phyloP scores from a whole-genome alignment of 1,140 invertebrate species.

The Theocolax elegans region DNA sequence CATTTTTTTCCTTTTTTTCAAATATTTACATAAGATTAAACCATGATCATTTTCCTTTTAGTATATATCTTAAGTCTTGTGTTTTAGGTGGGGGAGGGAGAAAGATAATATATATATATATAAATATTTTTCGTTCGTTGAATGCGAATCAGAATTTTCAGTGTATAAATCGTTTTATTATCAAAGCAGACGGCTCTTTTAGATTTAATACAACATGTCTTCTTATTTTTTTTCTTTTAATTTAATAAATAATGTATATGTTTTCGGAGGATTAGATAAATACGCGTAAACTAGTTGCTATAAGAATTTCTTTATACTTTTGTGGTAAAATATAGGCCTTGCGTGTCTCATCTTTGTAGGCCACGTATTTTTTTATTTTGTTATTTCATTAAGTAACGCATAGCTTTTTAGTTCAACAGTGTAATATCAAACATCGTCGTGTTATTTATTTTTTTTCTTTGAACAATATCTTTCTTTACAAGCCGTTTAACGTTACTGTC shows the following conservation, averaged over 20 bases:
- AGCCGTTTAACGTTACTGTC: slow-evolving; percentile 1
- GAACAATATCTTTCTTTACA: slow-evolving; percentile 15
- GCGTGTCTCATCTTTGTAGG: slow-evolving; percentile 49
- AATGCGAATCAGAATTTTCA: slow-evolving; percentile 5
- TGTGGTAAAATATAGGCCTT: slow-evolving; percentile 62
- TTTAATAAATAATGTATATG: slow-evolving; percentile 60
- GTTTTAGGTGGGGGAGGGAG: not conserved
- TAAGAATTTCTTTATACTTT: slow-evolving; percentile 62
- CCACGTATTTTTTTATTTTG: slow-evolving; percentile 23
- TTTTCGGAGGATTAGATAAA: slow-evolving; percentile 58
- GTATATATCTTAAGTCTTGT: not conserved
- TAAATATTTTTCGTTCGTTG: slow-evolving; percentile 14
- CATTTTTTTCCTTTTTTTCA: slow-evolving; percentile 27
- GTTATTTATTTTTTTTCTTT: slow-evolving; percentile 15
- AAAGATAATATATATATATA: not conserved
- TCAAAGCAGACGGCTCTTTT: slow-evolving; percentile 43
- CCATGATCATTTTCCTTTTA: slow-evolving; percentile 18
- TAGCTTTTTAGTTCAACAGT: slow-evolving; percentile 15
- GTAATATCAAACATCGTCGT: slow-evolving; percentile 5
- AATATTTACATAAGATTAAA: slow-evolving; percentile 55
- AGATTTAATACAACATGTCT: too few relatives aligned
- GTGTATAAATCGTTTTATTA: slow-evolving; percentile 3
- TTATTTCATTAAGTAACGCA: too few relatives aligned
- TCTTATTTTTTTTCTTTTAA: slow-evolving; percentile 32
- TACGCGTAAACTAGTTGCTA: slow-evolving; percentile 56